phyloP scores from a whole-genome alignment of 2,113 vertebrate species.

The Zootoca vivipara region DNA sequence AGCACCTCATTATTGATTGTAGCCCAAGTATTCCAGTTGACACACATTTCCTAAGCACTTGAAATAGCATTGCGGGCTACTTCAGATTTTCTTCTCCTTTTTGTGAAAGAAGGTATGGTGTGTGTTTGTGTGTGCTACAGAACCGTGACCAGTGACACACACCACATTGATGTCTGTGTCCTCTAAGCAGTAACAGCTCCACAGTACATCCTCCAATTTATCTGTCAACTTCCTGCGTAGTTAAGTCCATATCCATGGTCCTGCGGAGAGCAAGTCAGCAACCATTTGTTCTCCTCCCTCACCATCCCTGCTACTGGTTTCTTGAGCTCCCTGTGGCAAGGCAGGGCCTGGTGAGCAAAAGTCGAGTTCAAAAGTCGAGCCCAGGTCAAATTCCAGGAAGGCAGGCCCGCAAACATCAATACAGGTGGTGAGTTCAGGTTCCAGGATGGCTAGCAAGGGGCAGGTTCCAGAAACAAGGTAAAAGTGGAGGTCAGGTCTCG shows the following conservation, averaged over 20 bases:
- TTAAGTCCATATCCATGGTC: not conserved
- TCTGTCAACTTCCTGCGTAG: not conserved
- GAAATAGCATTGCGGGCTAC: not conserved
- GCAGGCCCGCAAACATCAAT: too few species aligned
- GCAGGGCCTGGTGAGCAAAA: not conserved
- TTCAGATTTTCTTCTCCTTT: not conserved
- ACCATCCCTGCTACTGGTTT: not conserved
- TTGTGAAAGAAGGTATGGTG: not conserved
- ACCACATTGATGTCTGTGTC: not conserved
- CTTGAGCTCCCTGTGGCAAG: not conserved
- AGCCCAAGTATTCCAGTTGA: constrained; percentile 49
- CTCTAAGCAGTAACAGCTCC: not conserved
- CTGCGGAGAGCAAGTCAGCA: not conserved
- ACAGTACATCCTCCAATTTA: not conserved
- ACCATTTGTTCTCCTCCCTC: not conserved
- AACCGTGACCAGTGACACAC: too few species aligned
- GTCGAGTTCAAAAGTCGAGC: accelerated
- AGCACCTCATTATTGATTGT: constrained; percentile 6
- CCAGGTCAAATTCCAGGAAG: too few species aligned
- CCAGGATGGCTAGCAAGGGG: too few species aligned
- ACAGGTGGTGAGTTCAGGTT: too few species aligned
- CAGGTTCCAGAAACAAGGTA: too few species aligned
- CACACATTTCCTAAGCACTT: not conserved
- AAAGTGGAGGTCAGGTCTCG: too few species aligned
- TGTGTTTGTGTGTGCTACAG: not conserved